A percentile compares a stretch with the other conserved stretches of the same genome.
Conservation (phyloP, 2,888 invertebrate species). For the Anoncus sp. region DNA sequence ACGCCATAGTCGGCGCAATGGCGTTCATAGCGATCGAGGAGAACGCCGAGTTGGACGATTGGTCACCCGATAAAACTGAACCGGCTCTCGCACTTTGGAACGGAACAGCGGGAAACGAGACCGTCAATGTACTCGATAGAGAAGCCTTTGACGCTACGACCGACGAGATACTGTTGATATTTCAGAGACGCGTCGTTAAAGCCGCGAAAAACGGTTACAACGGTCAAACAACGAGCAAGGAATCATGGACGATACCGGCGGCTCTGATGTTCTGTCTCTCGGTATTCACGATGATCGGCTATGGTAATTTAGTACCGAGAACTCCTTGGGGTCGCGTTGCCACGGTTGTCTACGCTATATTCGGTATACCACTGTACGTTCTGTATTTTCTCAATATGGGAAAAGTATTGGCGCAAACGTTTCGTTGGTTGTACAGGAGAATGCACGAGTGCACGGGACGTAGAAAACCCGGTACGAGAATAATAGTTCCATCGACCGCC, state of each 20-base stretch:
- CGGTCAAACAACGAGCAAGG: conserved; percentile 87
- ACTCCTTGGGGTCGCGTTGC: conserved; percentile 93
- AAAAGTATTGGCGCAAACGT: conserved; percentile 92
- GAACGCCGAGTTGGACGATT: conserved; percentile 82
- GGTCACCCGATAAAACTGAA: conserved; percentile 74
- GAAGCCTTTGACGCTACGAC: conserved; percentile 86
- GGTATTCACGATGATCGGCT: conserved; percentile 96
- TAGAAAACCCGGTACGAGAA: conserved; percentile 86
- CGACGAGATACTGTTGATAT: conserved; percentile 86
- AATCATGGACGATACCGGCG: conserved; percentile 94
- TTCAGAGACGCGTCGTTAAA: conserved; percentile 88
- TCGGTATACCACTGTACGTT: conserved; percentile 94
- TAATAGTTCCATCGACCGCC: conserved; percentile 95
- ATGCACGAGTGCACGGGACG: conserved; percentile 82
- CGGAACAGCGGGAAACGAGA: conserved; percentile 85
- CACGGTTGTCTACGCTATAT: conserved; percentile 93
- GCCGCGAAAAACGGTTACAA: conserved; percentile 89
- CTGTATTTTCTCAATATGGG: conserved; percentile 96
- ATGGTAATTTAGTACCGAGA: conserved; percentile 93
- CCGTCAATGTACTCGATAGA: conserved; percentile 88
- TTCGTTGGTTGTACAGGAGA: conserved; percentile 82
- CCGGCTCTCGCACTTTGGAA: conserved; percentile 88
- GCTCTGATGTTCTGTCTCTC: conserved; percentile 95
- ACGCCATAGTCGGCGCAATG: conserved; percentile 93
- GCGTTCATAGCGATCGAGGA: conserved; percentile 92